phyloP scores from a whole-genome alignment of 92 coral and sea anemone species.

The Palythoa caribaeorum region DNA sequence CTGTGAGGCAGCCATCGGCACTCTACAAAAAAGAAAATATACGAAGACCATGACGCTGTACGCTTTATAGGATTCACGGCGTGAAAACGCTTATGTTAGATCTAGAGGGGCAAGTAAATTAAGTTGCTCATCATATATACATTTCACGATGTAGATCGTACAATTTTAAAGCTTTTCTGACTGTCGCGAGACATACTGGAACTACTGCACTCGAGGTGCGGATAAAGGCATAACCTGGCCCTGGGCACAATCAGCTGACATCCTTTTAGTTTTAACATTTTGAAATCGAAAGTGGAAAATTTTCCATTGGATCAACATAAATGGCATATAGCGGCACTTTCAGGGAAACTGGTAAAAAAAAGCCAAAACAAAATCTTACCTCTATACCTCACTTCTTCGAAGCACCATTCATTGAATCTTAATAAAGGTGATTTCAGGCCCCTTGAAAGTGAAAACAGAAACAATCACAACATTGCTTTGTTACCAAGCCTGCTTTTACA shows the following conservation, averaged over 20 bases:
- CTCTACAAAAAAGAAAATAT: neutral
- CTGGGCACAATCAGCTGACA: no score
- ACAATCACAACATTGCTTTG: slow-evolving; percentile 2
- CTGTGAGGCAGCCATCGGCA: slow-evolving; percentile 20
- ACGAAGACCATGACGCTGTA: no score
- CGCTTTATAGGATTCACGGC: neutral
- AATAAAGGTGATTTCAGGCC: neutral
- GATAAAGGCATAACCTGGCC: no score
- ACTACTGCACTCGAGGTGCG: no score
- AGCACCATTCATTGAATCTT: neutral
- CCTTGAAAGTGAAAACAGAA: neutral
- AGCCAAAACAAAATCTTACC: neutral
- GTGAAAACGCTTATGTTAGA: no score
- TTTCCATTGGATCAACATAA: neutral
- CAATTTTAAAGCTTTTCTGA: no score
- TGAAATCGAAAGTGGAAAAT: no score
- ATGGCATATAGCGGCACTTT: neutral
- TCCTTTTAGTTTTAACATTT: no score
- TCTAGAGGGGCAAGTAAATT: no score
- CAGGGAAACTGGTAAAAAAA: neutral
- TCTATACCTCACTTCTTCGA: neutral
- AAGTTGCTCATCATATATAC: no score
- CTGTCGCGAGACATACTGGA: no score
- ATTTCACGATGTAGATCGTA: no score
- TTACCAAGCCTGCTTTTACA: neutral